Evolutionary conservation across 2,113 vertebrate species (phyloP).

Genomic region (Platanista minor): DNA sequence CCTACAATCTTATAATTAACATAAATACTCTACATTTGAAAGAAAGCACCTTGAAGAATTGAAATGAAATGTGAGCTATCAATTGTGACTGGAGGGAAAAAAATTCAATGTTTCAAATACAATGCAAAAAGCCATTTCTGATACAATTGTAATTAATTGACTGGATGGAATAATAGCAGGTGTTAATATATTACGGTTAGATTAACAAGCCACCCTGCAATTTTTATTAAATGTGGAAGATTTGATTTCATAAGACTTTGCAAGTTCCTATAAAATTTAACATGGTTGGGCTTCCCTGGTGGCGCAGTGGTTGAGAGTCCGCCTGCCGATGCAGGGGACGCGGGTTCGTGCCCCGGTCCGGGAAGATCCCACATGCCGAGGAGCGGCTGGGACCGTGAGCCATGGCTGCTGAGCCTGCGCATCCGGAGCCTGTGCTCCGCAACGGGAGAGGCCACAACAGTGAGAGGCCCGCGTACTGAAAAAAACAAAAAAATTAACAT

Average conservation of each 20-base stretch:
- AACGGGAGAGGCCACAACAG: no score
- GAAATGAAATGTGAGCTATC: background rate
- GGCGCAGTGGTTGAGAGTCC: no score
- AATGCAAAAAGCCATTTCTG: background rate
- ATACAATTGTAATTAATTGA: background rate
- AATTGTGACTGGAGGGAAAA: background rate
- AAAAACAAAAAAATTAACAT: constrained; percentile 4
- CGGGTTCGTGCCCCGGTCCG: no score
- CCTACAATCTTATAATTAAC: background rate
- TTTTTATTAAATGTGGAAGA: background rate
- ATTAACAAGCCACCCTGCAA: background rate
- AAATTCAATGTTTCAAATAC: background rate
- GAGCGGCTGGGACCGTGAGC: no score
- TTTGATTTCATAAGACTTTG: background rate
- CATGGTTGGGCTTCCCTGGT: no score
- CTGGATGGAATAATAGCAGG: background rate
- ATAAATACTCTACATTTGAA: background rate
- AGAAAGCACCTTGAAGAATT: background rate
- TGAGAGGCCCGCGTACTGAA: no score
- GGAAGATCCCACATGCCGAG: no score
- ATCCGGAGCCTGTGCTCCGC: no score
- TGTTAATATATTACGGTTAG: background rate
- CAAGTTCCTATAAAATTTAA: background rate
- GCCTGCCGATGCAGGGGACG: no score
- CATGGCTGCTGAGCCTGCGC: no score